These are phyloP conservation scores for Vicugna pacos DNA, from an alignment of 2,113 vertebrate species.

Conservation along the genomic window DNA sequence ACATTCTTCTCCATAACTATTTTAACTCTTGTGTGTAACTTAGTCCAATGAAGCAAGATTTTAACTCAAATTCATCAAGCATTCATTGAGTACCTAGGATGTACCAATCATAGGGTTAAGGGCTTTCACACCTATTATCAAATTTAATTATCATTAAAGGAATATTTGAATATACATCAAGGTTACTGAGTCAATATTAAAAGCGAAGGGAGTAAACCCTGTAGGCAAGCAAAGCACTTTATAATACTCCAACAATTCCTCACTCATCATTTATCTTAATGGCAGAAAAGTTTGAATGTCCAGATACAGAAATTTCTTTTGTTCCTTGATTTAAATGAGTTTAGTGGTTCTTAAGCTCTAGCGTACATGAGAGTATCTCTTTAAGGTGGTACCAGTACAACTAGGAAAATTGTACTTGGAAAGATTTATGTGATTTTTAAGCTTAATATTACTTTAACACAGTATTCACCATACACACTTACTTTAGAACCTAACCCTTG, in stretches of 20 bases:
- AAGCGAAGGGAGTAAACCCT: background rate
- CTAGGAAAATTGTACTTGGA: background rate
- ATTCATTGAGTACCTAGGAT: background rate
- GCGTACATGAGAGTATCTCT: background rate
- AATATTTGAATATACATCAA: background rate
- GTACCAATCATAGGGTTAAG: background rate
- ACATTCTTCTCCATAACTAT: background rate
- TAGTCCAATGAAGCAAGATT: background rate
- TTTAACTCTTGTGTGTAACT: background rate
- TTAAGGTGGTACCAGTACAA: background rate
- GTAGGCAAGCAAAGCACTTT: background rate
- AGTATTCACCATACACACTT: background rate
- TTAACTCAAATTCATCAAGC: conserved; percentile 19
- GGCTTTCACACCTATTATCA: background rate
- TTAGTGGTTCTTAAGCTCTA: background rate
- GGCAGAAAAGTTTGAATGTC: background rate
- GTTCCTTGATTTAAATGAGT: background rate
- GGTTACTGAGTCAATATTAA: conserved; percentile 20
- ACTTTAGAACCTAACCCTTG: background rate
- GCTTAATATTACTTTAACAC: background rate
- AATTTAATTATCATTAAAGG: conserved; percentile 32
- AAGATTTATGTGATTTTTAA: conserved; percentile 21
- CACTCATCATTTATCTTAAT: background rate
- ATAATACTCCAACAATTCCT: background rate
- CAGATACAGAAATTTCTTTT: background rate